phyloP scores from a whole-genome alignment of 2,888 invertebrate species.

The Epinotia nisella region DNA sequence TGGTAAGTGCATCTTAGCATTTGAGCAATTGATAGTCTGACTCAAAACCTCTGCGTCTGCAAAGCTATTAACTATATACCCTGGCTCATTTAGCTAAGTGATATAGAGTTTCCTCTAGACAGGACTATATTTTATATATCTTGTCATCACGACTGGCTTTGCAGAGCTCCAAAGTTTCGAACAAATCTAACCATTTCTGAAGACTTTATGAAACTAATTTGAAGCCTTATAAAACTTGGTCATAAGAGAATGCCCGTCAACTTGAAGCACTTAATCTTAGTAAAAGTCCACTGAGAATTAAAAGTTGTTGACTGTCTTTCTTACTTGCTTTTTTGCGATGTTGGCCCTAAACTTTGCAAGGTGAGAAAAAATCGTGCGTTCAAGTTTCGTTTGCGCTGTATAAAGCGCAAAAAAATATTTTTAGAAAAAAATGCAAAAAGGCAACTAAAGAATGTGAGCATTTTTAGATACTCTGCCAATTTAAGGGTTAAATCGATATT shows the following conservation, averaged over 20 bases:
- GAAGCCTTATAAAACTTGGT: neutral
- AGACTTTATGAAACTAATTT: neutral
- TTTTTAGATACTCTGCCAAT: too few species aligned
- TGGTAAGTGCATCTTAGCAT: neutral
- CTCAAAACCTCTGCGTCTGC: neutral
- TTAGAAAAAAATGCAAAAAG: too few species aligned
- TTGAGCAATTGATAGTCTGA: neutral
- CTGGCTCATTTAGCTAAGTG: too few species aligned
- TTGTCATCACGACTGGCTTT: neutral
- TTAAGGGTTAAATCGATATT: neutral
- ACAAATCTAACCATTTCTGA: conserved; percentile 1
- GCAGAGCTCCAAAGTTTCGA: neutral
- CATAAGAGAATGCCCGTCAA: neutral
- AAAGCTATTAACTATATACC: neutral
- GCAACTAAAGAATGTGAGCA: too few species aligned
- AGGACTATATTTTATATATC: neutral
- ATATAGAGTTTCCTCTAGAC: neutral
- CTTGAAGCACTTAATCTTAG: neutral
- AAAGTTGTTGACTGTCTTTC: conserved; percentile 9
- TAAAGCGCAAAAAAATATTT: too few species aligned
- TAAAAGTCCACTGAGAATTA: neutral
- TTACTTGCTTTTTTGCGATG: neutral
- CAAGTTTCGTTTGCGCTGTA: too few species aligned
- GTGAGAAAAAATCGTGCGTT: too few species aligned
- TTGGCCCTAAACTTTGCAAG: too few species aligned